Evolutionary conservation across 2,888 invertebrate genomes (phyloP), one percentile per base, ranked within the genome.

Genomic region (Cosmia trapezina): DNA sequence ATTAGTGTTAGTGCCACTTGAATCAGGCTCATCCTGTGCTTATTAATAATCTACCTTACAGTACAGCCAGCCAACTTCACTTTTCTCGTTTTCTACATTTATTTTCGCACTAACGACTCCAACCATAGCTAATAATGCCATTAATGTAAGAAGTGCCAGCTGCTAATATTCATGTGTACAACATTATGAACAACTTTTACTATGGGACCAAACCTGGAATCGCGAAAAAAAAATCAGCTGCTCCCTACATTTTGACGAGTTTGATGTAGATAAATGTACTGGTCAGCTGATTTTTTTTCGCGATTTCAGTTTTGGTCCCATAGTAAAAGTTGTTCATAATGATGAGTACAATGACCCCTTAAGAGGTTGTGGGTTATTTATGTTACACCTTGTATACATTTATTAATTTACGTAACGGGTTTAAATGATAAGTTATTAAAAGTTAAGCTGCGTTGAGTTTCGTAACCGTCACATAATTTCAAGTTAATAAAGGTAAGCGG

Each of bases 391-490:
- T 54, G 19, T 65, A 51, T 62, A 66, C 41, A 41, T n/a, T 45
- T 41, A 51, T 68, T 61, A 63, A 75, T 59, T 51, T 47, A 43
- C 17, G 37, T 68, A 70, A 68, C 77, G 59, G 66, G 37, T 65
- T 67, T 60, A n/a, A 68, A 67, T 9, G n/a, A 71, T 66, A 73
- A 61, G 63, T 74, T 76, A 60, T 74, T 54, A 54, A 65, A 28
- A 28, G 7, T 60, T 62, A 67, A 64, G 49, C 53, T 65, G 51
- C 41, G 14, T 22, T 57, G 6, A 62, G 56, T 84, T 82, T 83
- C 69, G 68, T 62, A 82, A 84, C 59, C 60, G 61, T 82, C 67
- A 57, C 47, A 66, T 66, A 33, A 47, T 68, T 62, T 51, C 17
- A 72, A 69, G 54, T 41, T 37, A 59, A 59, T 65, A 60, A 57